Percentiles rank a stretch among this genome's conserved stretches.
Conservation (phyloP, 2,113 vertebrate genomes). For the Corynorhinus townsendii region DNA sequence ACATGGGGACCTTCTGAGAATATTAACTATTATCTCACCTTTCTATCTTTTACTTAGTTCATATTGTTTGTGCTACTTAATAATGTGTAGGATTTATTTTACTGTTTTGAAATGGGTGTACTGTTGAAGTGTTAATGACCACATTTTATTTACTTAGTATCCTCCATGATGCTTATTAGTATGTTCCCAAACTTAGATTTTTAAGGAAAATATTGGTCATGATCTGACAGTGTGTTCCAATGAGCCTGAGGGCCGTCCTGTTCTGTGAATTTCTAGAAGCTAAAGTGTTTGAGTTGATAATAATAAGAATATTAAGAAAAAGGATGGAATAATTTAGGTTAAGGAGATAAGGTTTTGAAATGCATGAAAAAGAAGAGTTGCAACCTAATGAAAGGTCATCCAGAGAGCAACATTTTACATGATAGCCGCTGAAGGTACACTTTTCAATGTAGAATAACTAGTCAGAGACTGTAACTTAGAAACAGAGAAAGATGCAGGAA, state of each 20-base stretch:
- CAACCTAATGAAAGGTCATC: not conserved
- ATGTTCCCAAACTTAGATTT: not conserved
- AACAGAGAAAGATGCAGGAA: not conserved
- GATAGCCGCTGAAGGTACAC: not conserved
- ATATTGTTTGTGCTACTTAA: conserved; percentile 32
- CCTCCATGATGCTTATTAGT: not conserved
- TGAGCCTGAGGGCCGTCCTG: not conserved
- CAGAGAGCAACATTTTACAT: not conserved
- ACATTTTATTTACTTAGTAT: conserved; percentile 16
- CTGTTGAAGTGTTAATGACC: not conserved
- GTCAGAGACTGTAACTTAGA: not conserved
- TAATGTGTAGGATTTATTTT: conserved; percentile 13
- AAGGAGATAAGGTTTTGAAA: not conserved
- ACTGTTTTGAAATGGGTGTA: not conserved
- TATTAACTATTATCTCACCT: not conserved
- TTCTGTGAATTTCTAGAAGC: not conserved
- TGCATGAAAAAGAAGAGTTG: not conserved
- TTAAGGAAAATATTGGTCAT: not conserved
- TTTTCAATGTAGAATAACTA: not conserved
- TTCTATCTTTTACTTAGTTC: not conserved
- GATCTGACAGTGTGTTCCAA: not conserved
- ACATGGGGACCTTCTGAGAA: conserved; percentile 2
- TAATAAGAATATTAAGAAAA: not conserved
- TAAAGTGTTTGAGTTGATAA: not conserved
- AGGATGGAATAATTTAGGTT: not conserved